Base-by-base conservation (phyloP, 2,888 invertebrate species). In the Leptinotarsa tumamoca region DNA sequence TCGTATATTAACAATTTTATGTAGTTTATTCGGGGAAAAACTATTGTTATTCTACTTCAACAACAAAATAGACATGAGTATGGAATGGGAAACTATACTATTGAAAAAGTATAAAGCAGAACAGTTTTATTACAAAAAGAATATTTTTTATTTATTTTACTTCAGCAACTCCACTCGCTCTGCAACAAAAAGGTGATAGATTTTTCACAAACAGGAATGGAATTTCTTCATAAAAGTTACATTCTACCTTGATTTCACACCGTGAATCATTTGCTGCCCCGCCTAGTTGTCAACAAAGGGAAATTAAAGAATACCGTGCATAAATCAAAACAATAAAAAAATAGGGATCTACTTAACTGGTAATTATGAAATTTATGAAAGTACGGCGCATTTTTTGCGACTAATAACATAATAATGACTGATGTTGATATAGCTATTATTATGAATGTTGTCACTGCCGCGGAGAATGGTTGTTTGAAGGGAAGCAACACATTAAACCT, bases 221-320 rank as follows among this genome's bases (percentile, higher is more conserved):
- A 5, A n/a, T 52, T 52, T 4, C 14, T n/a, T 52, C 17, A 17
- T n/a, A 52, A 52, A 52, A 3, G n/a, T 52, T 15, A 15, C 52
- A 52, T n/a, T 52, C 52, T 14, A 52, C 10, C 43, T 63, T 7
- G n/a, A 23, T 68, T 66, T 68, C 66, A 27, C 68, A 74, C 51
- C 61, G 50, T 77, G 77, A 77, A 68, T 77, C 77, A 72, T 52
- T 72, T 74, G 72, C 74, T 77, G 75, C 63, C 68, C 72, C 74
- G 67, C 77, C 75, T 66, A 72, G 63, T 18, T 21, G 23, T 27
- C 68, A 66, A 66, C 43, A n/a, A 63, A 15, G 66, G 69, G 54
- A 73, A 61, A 68, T 73, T 54, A 73, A 50, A 61, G 54, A 73
- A 73, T 61, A 17, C 33, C 67, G 4, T 68, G 61, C 68, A 73